phyloP scores from a whole-genome alignment of 1,140 invertebrate species.

The Ganaspis sp. region DNA sequence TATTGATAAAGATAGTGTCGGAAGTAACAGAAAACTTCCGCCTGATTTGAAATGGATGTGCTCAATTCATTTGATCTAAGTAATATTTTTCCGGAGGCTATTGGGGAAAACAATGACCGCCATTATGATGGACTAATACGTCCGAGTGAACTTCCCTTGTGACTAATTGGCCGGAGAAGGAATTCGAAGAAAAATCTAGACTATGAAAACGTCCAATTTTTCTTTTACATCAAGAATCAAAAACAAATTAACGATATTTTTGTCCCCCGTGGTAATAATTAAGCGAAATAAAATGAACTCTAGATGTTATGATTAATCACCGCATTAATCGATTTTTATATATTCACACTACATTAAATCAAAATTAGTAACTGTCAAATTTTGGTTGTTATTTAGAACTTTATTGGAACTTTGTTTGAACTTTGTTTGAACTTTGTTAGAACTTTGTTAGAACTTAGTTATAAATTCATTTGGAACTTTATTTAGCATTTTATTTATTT shows the following conservation, averaged over 20 bases:
- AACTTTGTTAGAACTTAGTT: no score
- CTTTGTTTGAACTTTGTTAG: no score
- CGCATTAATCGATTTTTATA: no score
- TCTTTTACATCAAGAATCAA: not conserved
- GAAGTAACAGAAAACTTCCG: conserved; percentile 24
- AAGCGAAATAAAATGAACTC: not conserved
- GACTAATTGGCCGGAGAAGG: not conserved
- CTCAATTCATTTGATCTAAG: not conserved
- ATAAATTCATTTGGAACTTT: no score
- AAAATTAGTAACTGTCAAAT: no score
- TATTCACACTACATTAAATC: no score
- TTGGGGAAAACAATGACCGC: not conserved
- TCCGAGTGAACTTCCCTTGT: not conserved
- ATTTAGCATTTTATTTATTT: no score
- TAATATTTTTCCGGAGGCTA: not conserved
- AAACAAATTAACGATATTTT: not conserved
- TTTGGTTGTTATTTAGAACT: no score
- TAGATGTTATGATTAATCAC: no score
- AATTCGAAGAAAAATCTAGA: not conserved
- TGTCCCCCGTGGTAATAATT: not conserved
- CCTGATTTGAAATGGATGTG: not conserved
- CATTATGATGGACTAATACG: not conserved
- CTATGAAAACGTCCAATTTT: not conserved
- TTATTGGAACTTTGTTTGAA: no score
- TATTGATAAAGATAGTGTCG: conserved; percentile 38